Conservation (phyloP, 2,888 invertebrate species). For the Idaea biselata region DNA sequence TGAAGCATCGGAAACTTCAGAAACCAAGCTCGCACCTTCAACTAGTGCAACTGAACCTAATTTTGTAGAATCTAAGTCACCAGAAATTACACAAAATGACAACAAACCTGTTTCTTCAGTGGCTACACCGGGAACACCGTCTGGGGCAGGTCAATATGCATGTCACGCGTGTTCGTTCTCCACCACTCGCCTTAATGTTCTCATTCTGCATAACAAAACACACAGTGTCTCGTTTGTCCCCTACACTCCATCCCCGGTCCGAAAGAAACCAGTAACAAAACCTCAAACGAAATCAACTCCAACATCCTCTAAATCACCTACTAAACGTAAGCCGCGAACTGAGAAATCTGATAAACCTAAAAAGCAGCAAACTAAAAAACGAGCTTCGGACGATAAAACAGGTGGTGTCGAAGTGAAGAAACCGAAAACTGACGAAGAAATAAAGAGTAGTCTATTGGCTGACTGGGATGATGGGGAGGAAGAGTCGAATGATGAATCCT, state of each 20-base stretch:
- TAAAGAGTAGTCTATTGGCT: slow-evolving; percentile 85
- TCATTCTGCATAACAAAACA: slow-evolving; percentile 86
- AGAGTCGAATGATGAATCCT: slow-evolving; percentile 61
- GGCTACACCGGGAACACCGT: slow-evolving; percentile 32
- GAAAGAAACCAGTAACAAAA: slow-evolving; percentile 52
- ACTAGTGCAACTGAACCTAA: slow-evolving; percentile 48
- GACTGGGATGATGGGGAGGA: slow-evolving; percentile 87
- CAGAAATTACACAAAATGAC: slow-evolving; percentile 23
- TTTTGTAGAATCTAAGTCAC: slow-evolving; percentile 30
- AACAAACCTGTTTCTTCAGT: slow-evolving; percentile 32
- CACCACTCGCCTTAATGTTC: slow-evolving; percentile 85
- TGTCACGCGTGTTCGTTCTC: slow-evolving; percentile 84
- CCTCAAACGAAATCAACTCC: slow-evolving; percentile 44
- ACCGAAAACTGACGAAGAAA: slow-evolving; percentile 81
- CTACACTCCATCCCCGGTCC: slow-evolving; percentile 67
- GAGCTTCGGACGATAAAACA: slow-evolving; percentile 54
- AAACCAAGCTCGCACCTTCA: slow-evolving; percentile 43
- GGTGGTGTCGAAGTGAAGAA: slow-evolving; percentile 62
- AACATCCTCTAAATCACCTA: slow-evolving; percentile 49
- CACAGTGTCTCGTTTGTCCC: slow-evolving; percentile 80
- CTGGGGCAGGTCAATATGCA: slow-evolving; percentile 71
- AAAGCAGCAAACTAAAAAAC: slow-evolving; percentile 62
- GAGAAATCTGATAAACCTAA: slow-evolving; percentile 63
- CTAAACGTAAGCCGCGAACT: slow-evolving; percentile 52
- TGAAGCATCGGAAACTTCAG: slow-evolving; percentile 29